Base-by-base conservation (phyloP, 2,113 vertebrate species). In the Periophthalmodon schlosseri region DNA sequence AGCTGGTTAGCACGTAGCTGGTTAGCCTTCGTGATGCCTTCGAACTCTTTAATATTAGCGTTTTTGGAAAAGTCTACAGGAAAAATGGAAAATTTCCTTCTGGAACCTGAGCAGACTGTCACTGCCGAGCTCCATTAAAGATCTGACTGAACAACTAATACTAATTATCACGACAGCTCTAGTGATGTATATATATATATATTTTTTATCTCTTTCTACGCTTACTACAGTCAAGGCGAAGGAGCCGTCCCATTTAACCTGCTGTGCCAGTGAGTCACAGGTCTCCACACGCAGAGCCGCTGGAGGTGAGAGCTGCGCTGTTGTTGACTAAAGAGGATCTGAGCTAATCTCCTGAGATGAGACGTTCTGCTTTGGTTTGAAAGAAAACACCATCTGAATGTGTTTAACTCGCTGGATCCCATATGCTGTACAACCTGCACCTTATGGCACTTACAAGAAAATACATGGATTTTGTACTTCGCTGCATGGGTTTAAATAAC, bases 371-470 rank as follows among this genome's bases (percentile, higher is more conserved):
- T 67, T 67, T 67, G 36, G 20, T 67, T 23, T 23, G 36, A 47
- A 67, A 47, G 65, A 67, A 67, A 67, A 67, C 65, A 67, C 65
- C 65, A 67, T 47, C 44, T 67, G 65, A 67, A 24, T 67, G 44
- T 47, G 44, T 44, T 67, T 67, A 46, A 47, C 39, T 9, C 64
- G 11, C 64, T n/a, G 64, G 8, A 34, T 36, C 36, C 44, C 44
- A 47, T 46, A 39, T 67, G 44, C 44, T 67, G n/a, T 21, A 3
- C n/a, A 6, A 10, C 44, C 12, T 20, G 1, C 44, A 46, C 39
- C 65, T 67, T 47, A 47, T 67, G 65, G 20, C 65, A 5, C 39
- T 23, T 21, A 13, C 39, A 21, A 67, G 39, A 47, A n/a, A 5
- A 67, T n/a, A 9, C 65, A 47, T 13, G 15, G 36, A 23, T 47